Evolutionary conservation across 1,140 invertebrate genomes (phyloP), one percentile per base, ranked within the genome.

Genomic region (Reticulitermes speratus): DNA sequence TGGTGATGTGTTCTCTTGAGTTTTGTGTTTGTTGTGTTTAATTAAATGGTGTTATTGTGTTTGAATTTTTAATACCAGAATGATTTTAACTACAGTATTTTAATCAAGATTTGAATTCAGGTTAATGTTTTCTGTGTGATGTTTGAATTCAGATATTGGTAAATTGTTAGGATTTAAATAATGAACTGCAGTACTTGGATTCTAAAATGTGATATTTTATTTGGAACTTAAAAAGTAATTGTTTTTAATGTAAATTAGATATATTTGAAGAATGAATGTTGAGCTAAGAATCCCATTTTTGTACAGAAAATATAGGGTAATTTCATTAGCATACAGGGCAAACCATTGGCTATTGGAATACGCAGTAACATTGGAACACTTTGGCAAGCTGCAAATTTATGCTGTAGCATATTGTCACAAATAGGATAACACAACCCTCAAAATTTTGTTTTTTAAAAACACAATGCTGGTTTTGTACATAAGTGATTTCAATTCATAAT

Each of bases 191-290:
- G 65, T 75, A 75, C n/a, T 16, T 75, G 5, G 6, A 75, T 30
- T 75, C n/a, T 30, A 75, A 65, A 75, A 75, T 75, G 65, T 75
- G 65, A 75, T 75, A 75, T 75, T 75, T 25, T 75, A 75, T 75
- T 75, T 75, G 65, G n/a, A 75, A 75, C 65, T 25, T 75, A 75
- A 11, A 75, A 25, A 75, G 65, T 75, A 25, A 75, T 75, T 75
- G 65, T 75, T 75, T 75, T 75, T 75, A 75, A 75, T 30, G n/a
- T 75, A 75, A 75, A 75, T 75, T 75, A 30, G 65, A 5, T n/a
- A n/a, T 75, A 75, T 75, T 75, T 75, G 25, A 75, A 75, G 65
- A 14, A 25, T 16, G 8, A 14, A 75, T 14, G n/a, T 9, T 30
- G 8, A 75, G 65, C 9, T 75, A n/a, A 6, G 25, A 75, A 75